A percentile compares a stretch with the other conserved stretches of the same genome.
These are phyloP conservation scores for Tiliacea aurago DNA, from an alignment of 2,888 invertebrate species.

Conservation along the genomic window DNA sequence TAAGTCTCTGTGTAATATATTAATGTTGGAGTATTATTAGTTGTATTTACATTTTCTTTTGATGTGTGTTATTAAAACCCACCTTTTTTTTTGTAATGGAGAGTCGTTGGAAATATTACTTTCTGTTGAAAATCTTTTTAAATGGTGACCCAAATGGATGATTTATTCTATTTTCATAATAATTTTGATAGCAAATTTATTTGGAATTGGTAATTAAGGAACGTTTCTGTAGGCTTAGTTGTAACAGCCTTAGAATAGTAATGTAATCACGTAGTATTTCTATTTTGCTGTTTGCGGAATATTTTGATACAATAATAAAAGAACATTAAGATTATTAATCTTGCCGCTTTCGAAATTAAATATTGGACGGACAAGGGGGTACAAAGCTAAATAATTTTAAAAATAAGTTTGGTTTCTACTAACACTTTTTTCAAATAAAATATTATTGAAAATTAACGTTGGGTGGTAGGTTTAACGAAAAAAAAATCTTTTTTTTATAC, in stretches of 20 bases:
- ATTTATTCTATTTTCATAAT: constrained; percentile 2
- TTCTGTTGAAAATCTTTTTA: background rate
- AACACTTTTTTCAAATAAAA: background rate
- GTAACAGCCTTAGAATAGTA: constrained; percentile 26
- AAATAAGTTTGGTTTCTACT: background rate
- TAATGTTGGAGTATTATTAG: constrained; percentile 27
- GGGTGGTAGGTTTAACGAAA: background rate
- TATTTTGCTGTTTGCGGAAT: constrained; percentile 23
- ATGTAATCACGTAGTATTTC: constrained; percentile 43
- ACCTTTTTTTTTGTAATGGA: background rate
- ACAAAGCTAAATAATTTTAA: background rate
- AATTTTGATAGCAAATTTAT: constrained; percentile 7
- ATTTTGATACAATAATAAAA: constrained; percentile 22
- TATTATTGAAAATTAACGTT: background rate
- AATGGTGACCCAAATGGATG: background rate
- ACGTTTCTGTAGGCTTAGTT: constrained; percentile 1
- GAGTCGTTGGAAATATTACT: background rate
- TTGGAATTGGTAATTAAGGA: constrained; percentile 32
- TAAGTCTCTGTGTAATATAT: constrained; percentile 25
- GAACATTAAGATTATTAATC: constrained; percentile 3
- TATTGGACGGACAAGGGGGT: background rate
- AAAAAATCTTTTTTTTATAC: background rate
- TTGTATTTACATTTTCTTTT: constrained; percentile 3
- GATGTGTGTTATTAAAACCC: background rate
- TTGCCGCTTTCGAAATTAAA: constrained; percentile 1